Evolutionary conservation across 1,140 invertebrate species (phyloP).

Genomic region (Chionoecetes opilio): DNA sequence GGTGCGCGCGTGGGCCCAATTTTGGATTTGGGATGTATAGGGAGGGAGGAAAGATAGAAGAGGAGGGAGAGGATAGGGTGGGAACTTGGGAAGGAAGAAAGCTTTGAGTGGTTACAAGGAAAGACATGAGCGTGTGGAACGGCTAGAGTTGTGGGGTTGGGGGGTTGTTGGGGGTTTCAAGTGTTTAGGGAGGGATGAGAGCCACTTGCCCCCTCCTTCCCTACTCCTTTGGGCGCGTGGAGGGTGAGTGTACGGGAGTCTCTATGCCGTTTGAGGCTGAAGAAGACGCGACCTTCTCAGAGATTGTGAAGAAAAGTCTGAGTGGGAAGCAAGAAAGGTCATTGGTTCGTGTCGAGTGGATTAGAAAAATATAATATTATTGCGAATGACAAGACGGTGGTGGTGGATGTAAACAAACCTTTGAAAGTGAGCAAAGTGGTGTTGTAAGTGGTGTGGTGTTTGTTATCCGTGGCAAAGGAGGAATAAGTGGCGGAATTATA

Average conservation of each 20-base stretch:
- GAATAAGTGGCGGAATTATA: too few relatives aligned
- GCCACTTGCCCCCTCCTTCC: background rate
- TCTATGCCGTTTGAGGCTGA: background rate
- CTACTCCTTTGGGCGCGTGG: background rate
- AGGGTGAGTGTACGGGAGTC: background rate
- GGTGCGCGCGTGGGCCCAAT: too few relatives aligned
- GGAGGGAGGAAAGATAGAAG: background rate
- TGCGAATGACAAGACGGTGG: too few relatives aligned
- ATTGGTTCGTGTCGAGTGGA: too few relatives aligned
- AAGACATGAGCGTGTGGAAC: background rate
- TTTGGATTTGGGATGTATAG: background rate
- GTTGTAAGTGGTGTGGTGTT: too few relatives aligned
- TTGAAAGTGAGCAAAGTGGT: too few relatives aligned
- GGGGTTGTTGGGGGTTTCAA: background rate
- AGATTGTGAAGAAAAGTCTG: background rate
- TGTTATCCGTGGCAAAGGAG: too few relatives aligned
- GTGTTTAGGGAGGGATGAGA: conserved; percentile 2
- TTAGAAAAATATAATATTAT: too few relatives aligned
- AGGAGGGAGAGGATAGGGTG: conserved; percentile 14
- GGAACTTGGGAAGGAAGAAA: background rate
- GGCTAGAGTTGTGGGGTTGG: background rate
- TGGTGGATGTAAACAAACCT: too few relatives aligned
- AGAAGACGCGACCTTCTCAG: background rate
- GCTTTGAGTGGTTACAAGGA: background rate
- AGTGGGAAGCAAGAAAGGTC: too few relatives aligned